These are phyloP conservation scores for Myotis myotis DNA, from an alignment of 2,797 vertebrate genomes.

Conservation along the genomic window DNA sequence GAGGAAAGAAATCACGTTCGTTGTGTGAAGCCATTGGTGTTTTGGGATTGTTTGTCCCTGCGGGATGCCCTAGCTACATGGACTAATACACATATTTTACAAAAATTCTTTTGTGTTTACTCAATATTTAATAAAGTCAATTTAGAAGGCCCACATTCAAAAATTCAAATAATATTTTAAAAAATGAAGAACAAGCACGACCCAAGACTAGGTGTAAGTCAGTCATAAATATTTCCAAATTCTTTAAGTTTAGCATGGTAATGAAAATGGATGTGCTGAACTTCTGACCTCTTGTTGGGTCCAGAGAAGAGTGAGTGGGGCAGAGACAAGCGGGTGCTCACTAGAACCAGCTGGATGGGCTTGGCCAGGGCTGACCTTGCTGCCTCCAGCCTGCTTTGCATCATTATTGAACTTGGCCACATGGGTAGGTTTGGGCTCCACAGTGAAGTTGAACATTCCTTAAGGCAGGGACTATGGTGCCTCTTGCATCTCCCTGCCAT, in stretches of 20 bases:
- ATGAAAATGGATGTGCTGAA: not conserved
- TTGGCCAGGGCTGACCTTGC: not conserved
- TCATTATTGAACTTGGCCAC: not conserved
- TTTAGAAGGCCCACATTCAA: not conserved
- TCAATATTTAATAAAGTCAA: not conserved
- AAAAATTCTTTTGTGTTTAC: not conserved
- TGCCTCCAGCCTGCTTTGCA: not conserved
- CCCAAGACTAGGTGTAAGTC: not conserved
- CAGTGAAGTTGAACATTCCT: not conserved
- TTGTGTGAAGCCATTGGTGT: not conserved
- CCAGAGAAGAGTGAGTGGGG: not conserved
- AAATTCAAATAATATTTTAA: not conserved
- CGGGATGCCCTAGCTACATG: not conserved
- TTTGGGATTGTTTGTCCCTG: not conserved
- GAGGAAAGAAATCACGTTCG: not conserved
- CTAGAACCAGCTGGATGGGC: not conserved
- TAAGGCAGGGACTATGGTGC: not conserved
- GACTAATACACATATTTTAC: not conserved
- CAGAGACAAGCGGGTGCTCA: not conserved
- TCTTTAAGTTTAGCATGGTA: not conserved
- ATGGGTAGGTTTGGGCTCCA: not conserved
- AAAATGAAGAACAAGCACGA: not conserved
- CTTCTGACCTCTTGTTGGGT: not conserved
- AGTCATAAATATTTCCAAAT: not conserved
- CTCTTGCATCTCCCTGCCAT: not conserved